Evolutionary conservation across 1,140 invertebrate genomes (phyloP).

Genomic region (Papilio glaucus): DNA sequence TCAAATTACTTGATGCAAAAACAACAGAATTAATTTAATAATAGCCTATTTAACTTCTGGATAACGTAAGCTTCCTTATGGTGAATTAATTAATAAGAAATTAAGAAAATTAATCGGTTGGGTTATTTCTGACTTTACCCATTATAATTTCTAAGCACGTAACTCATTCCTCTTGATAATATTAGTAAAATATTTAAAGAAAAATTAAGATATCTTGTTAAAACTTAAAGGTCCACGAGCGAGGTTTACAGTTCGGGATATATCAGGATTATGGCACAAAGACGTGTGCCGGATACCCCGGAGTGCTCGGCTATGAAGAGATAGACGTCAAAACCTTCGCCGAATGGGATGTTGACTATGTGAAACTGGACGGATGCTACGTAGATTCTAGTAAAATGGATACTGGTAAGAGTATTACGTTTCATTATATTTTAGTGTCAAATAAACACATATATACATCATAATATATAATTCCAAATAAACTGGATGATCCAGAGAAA

Average conservation of each 20-base stretch:
- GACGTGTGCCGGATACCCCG: conserved; percentile 94
- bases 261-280: conserved; percentile 94
- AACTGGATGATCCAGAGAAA: too few species aligned
- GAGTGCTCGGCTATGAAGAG: conserved; percentile 89
- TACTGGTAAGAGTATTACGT: conserved; percentile 53
- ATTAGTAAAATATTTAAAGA: not conserved
- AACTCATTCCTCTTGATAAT: not conserved
- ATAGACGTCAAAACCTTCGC: conserved; percentile 93
- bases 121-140: not conserved
- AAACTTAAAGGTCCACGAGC: conserved; percentile 87
- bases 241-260: conserved; percentile 93
- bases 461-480: too few species aligned
- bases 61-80: too few species aligned
- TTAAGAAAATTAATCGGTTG: too few species aligned
- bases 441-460: not conserved
- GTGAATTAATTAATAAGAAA: too few species aligned
- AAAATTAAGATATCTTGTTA: not conserved
- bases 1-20: too few species aligned
- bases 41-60: too few species aligned
- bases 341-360: conserved; percentile 94
- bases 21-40: too few species aligned
- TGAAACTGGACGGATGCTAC: conserved; percentile 95
- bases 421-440: not conserved
- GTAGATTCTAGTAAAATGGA: conserved; percentile 85
- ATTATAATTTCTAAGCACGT: not conserved